Evolutionary conservation across 2,888 invertebrate species (phyloP), one percentile per base, ranked within the genome.

Genomic region (Eupelmus urozonus): DNA sequence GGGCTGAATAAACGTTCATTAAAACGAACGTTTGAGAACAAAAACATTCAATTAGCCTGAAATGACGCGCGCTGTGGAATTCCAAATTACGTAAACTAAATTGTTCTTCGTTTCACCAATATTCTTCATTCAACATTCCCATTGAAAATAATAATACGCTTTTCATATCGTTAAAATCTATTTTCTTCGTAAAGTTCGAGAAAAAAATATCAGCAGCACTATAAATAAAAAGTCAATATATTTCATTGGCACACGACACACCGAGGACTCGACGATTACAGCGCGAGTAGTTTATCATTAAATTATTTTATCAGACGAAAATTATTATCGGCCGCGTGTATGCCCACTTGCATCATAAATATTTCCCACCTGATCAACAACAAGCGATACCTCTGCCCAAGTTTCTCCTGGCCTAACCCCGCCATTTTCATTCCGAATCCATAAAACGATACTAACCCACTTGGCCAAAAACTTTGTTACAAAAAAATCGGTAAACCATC

Each of bases 271-370:
- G 34, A n/a, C n/a, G 34, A 34, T 34, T 34, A 34, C 9, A 9
- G 9, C 34, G 13, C 45, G 9, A 45, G 9, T 45, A 45, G 45
- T 45, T 45, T 65, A 63, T 73, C 42, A 49, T 25, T 34, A 34
- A 74, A 66, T 74, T 74, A 66, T 57, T 45, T 66, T 51, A 74
- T 74, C 66, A 59, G 49, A 20, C 57, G 4, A 29, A 49, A 66
- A 59, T 59, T 74, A 13, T 74, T 59, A 74, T 66, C 59, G 45
- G 23, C 45, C 27, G n/a, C n/a, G n/a, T 20, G 40, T 45, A 9
- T 53, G 53, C 25, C 23, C 45, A 65, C 55, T 57, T 45, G 73
- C 45, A 73, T 57, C 65, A 65, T 34, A 65, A 65, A 67, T 59
- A 67, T 29, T 75, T 62, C 49, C 59, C 20, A 25, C 27, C n/a